Evolutionary conservation across 2,113 vertebrate species (phyloP).

Genomic region (Sinosuthora webbiana): DNA sequence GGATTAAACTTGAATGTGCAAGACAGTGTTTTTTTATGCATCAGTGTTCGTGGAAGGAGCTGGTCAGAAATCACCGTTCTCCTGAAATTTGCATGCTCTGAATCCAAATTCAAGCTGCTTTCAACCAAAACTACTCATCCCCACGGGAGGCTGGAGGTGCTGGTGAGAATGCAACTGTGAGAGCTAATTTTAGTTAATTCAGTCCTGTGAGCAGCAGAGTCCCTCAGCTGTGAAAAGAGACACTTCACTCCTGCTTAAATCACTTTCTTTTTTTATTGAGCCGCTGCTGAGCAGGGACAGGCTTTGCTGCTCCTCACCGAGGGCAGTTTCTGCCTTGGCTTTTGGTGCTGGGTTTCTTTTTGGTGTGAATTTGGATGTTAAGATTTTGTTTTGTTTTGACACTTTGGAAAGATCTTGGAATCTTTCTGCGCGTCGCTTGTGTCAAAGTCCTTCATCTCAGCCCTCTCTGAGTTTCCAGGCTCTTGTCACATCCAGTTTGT

Average conservation of each 20-base stretch:
- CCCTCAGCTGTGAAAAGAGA: not conserved
- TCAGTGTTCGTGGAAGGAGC: not conserved
- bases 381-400: not conserved
- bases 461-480: not conserved
- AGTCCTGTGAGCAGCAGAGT: not conserved
- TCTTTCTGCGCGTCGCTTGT: fast-evolving
- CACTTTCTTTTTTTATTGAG: not conserved
- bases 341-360: not conserved
- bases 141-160: not conserved
- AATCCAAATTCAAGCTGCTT: not conserved
- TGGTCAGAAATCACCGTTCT: not conserved
- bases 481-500: fast-evolving
- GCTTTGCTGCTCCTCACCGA: not conserved
- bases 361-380: not conserved
- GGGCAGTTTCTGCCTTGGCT: not conserved
- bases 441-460: not conserved
- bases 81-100: not conserved
- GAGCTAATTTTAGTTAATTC: not conserved
- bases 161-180: not conserved
- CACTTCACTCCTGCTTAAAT: not conserved
- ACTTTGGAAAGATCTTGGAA: not conserved
- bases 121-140: not conserved
- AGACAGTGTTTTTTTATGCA: not conserved
- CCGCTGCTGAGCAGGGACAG: not conserved
- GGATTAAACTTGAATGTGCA: not conserved